Percentiles rank a stretch among this genome's conserved stretches.
phyloP scores from a whole-genome alignment of 2,113 vertebrate genomes.

The Phocoena phocoena region DNA sequence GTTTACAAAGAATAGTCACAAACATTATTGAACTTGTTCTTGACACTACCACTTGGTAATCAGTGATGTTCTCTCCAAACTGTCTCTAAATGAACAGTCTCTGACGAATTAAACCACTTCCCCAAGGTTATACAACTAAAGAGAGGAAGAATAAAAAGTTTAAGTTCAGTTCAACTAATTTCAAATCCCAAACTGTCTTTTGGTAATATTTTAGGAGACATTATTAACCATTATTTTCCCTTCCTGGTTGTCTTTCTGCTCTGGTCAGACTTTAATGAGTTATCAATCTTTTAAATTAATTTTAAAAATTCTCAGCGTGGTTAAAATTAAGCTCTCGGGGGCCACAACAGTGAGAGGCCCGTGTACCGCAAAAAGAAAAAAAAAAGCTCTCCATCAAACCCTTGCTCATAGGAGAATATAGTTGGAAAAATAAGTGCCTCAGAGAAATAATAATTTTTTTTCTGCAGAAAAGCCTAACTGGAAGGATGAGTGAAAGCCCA shows the following conservation, averaged over 20 bases:
- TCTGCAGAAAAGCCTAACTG: neutral
- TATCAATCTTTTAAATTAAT: constrained; percentile 15
- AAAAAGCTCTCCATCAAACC: neutral
- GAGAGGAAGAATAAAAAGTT: neutral
- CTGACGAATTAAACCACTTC: neutral
- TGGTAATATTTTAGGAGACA: neutral
- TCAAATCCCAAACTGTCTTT: neutral
- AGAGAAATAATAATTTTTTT: neutral
- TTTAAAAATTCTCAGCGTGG: neutral
- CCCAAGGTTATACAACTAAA: neutral
- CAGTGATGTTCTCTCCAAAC: neutral
- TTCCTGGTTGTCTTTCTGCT: neutral
- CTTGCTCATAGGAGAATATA: neutral
- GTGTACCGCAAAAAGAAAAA: no score
- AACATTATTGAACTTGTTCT: neutral
- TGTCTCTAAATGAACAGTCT: neutral
- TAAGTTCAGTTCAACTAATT: neutral
- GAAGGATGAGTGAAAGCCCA: neutral
- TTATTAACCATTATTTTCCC: neutral
- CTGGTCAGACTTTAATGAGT: neutral
- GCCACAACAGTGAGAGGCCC: no score
- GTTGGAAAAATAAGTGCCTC: neutral
- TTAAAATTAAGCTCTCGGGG: neutral
- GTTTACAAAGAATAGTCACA: neutral
- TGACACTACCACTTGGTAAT: neutral